Conservation (phyloP, 2,888 invertebrate genomes). For the Selenia dentaria region DNA sequence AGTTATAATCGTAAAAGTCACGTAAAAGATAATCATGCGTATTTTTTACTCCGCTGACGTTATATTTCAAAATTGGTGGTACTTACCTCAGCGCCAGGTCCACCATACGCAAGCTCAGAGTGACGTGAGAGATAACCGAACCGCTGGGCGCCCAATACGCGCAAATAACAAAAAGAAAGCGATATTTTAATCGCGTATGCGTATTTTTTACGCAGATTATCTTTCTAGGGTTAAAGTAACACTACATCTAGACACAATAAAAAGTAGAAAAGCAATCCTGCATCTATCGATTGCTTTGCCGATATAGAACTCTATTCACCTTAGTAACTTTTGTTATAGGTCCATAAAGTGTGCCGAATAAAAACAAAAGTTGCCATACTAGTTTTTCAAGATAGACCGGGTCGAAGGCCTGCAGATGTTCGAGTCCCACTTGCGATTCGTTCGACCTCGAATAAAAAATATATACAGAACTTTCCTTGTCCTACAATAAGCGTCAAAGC, state of each 20-base stretch:
- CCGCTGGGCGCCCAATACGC: too few relatives aligned
- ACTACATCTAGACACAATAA: not conserved
- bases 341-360: slow-evolving; percentile 54
- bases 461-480: slow-evolving; percentile 59
- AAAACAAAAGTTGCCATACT: slow-evolving; percentile 78
- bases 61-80: too few relatives aligned
- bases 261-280: not conserved
- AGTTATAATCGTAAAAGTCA: too few relatives aligned
- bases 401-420: slow-evolving; percentile 56
- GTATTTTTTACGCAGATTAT: too few relatives aligned
- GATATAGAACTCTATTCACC: slow-evolving; percentile 29
- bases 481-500: slow-evolving; percentile 34
- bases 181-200: too few relatives aligned
- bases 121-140: too few relatives aligned
- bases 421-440: slow-evolving; percentile 60
- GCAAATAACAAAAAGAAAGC: too few relatives aligned
- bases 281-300: slow-evolving; percentile 5
- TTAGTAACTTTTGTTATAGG: slow-evolving; percentile 47
- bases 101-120: too few relatives aligned
- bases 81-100: too few relatives aligned
- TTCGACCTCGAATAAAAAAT: slow-evolving; percentile 61
- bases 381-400: slow-evolving; percentile 72
- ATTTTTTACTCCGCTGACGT: too few relatives aligned
- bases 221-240: too few relatives aligned
- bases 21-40: too few relatives aligned